Conservation (phyloP, 92 coral and sea anemone genomes). For the Plumapathes pennacea region DNA sequence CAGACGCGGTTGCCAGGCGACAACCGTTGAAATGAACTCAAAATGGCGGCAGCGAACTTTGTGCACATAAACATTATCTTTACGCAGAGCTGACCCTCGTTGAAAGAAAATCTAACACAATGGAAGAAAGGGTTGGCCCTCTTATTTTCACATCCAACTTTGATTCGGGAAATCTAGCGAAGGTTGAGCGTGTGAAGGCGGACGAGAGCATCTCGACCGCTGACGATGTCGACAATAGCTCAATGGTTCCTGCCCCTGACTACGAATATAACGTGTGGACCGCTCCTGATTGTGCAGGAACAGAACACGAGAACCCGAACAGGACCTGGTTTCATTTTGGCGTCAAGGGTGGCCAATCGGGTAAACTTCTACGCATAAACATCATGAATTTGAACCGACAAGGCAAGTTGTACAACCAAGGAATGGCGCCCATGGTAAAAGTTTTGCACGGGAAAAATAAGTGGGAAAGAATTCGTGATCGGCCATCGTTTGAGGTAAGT, state of each 20-base stretch:
- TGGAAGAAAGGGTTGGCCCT: conserved; percentile 92
- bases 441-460: conserved; percentile 73
- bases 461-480: conserved; percentile 96
- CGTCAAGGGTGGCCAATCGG: conserved; percentile 81
- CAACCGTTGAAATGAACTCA: conserved; percentile 25
- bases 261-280: conserved; percentile 96
- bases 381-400: conserved; percentile 94
- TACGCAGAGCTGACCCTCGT: too few species aligned
- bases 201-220: conserved; percentile 50
- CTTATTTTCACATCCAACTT: conserved; percentile 94
- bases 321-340: conserved; percentile 99
- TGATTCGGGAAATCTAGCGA: conserved; percentile 95
- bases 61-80: too few species aligned
- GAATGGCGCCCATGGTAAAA: conserved; percentile 91
- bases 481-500: conserved; percentile 90
- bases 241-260: conserved; percentile 55
- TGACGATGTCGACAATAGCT: conserved; percentile 40
- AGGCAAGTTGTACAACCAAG: conserved; percentile 89
- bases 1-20: conserved; percentile 70
- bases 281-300: conserved; percentile 93
- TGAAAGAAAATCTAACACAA: conserved; percentile 1
- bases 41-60: too few species aligned
- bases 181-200: conserved; percentile 76
- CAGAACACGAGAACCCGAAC: conserved; percentile 78
- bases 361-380: conserved; percentile 77